Base-by-base conservation (phyloP, 2,113 vertebrate species). In the Melanotaenia duboulayi region DNA sequence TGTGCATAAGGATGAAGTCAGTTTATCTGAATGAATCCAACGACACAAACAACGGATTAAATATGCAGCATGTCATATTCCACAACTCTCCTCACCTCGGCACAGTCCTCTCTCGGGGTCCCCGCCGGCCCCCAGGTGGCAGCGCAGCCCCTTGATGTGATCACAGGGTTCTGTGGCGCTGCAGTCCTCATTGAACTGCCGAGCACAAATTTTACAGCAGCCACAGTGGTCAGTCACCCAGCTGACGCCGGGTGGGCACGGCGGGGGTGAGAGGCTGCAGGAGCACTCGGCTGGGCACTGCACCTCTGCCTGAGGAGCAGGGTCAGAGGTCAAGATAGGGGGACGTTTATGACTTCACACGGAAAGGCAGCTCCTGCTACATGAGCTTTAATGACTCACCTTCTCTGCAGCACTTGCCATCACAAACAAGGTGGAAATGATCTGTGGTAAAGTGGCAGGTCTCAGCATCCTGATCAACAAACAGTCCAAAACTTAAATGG, bases 111-210 rank as follows among this genome's bases (percentile, higher is more conserved):
- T 83, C 2, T 75, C 44, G 0, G 91, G 90, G 66, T 90, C 84
- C 22, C 89, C 93, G 67, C 86, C 74, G 0, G 88, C 88, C 81
- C 92, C 94, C 66, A 93, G 90, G 6, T 93, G 90, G 88, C 94
- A 95, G 80, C 64, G 91, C 40, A 95, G 92, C 24, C 94, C 94
- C 85, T 94, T 95, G 80, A 95, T 94, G 81, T 94, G 91, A 74
- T 95, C 94, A 1, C 94, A 95, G 56, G 93, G 94, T 64, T 89
- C 72, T 0, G 70, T 70, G 20, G 76, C 16, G 11, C 91, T 80
- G 61, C 94, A 95, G 83, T 93, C 92, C 66, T 95, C 82, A 35
- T 94, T 95, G 74, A 93, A 94, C 91, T 95, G 94, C 65, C 82
- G 76, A 0, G 94, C 92, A 7, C 94, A 95, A 23, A 93, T 85